Percentiles rank a stretch among this genome's conserved stretches.
These are phyloP conservation scores for Lasioglossum albipes DNA, from an alignment of 1,140 invertebrate species.

Conservation along the genomic window DNA sequence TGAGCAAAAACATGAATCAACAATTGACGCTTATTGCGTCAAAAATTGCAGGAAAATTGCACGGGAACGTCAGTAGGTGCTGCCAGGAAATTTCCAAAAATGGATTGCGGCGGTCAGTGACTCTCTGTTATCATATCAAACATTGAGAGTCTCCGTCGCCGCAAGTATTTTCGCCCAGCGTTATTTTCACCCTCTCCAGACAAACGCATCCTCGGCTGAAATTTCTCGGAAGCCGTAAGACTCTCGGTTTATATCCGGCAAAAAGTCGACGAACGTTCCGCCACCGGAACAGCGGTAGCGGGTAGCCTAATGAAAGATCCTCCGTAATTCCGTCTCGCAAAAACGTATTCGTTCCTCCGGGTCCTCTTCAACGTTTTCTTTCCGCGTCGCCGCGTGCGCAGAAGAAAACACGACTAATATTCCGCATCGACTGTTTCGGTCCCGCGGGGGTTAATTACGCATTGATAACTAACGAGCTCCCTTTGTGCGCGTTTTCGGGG, in stretches of 20 bases:
- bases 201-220: neutral
- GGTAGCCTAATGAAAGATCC: conserved; percentile 1
- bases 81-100: neutral
- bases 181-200: conserved; percentile 1
- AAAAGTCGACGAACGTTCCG: conserved; percentile 1
- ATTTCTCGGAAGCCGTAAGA: neutral
- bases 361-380: neutral
- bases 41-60: too few species aligned
- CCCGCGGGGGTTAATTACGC: conserved; percentile 62
- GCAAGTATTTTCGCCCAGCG: conserved; percentile 1
- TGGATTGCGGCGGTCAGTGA: too few species aligned
- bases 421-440: conserved; percentile 43
- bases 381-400: neutral
- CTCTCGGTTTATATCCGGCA: neutral
- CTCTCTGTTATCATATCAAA: neutral
- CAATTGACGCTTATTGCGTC: too few species aligned
- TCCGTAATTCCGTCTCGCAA: neutral
- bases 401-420: conserved; percentile 39
- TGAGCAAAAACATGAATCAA: too few species aligned
- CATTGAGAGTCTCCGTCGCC: neutral
- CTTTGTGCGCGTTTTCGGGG: conserved; percentile 53
- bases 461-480: conserved; percentile 69
- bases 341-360: neutral
- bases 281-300: too few species aligned
- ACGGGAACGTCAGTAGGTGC: too few species aligned